Evolutionary conservation across 1,140 invertebrate species (phyloP).

Genomic region (Oryctes rhinoceros): DNA sequence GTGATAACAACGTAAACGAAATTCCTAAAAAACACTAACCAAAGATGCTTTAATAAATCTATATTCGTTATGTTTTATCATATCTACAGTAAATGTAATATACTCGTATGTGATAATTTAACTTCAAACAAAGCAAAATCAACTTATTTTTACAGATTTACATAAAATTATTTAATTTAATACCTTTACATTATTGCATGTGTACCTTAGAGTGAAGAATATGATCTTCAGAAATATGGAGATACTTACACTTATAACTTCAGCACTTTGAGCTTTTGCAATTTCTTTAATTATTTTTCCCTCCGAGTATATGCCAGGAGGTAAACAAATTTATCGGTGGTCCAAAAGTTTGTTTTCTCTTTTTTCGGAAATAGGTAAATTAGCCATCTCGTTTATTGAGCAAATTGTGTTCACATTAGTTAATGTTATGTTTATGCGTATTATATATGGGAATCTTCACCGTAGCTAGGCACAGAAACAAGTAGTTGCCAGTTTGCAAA

Average conservation of each 20-base stretch:
- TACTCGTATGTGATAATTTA: constrained; percentile 32
- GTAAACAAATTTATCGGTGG: too few species aligned
- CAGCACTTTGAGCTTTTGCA: too few species aligned
- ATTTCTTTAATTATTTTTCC: too few species aligned
- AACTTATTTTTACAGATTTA: constrained; percentile 5
- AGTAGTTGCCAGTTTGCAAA: too few species aligned
- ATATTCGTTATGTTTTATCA: too few species aligned
- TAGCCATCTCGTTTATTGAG: neutral
- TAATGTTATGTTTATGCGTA: too few species aligned
- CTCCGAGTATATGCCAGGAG: too few species aligned
- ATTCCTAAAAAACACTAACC: constrained; percentile 26
- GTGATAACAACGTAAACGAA: neutral
- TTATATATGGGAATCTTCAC: too few species aligned
- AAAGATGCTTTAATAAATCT: neutral
- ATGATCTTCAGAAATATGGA: neutral
- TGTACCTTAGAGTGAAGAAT: neutral
- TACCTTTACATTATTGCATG: neutral
- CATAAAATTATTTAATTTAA: neutral
- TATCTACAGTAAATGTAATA: neutral
- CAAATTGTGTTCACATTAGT: neutral
- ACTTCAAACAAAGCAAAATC: neutral
- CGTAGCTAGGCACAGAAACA: too few species aligned
- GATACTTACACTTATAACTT: too few species aligned
- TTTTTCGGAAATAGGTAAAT: too few species aligned
- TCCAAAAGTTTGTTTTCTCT: too few species aligned